Evolutionary conservation across 1,140 invertebrate species (phyloP), one percentile per base, ranked within the genome.

Genomic region (Hesperophylax magnus): DNA sequence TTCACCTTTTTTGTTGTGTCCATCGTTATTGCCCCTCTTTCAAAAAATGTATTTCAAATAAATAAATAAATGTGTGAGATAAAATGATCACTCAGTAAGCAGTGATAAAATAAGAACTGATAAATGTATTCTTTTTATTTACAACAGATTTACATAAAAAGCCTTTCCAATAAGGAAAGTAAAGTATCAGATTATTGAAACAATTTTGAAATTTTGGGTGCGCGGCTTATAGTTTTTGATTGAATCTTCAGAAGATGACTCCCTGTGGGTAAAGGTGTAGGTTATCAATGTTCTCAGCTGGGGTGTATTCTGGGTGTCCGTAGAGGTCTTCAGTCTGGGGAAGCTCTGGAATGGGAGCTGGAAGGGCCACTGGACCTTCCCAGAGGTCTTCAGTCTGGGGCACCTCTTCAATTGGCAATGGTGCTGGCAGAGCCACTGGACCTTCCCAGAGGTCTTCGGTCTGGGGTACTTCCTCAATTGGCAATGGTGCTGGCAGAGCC

Each of bases 391-490:
- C 61, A 15, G 24, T 31, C 24, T 65, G 61, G 24, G 61, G 61
- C 0, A 52, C 15, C 39, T 71, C 67, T 22, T 52, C 34, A 34
- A 71, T 7, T 71, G 27, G 67, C 0, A 52, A 5, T 0, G 31
- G 67, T 5, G 31, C 67, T 71, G 67, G 67, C 3, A 52, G 61
- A 1, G 67, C 39, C 1, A 22, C 17, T 7, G 17, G n/a, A 22
- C 17, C n/a, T 78, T 78, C 76, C 6, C 3, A 52, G 2, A 78
- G 34, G 39, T 53, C 77, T 78, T 67, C n/a, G 31, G 63, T 53
- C 39, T 69, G 27, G 3, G 58, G 47, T 2, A 27, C 52, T 6
- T 74, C 54, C n/a, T 5, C 5, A 71, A 39, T 24, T 47, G 67
- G 67, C 18, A 27, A 0, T 1, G 60, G 60, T 3, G 60, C 60